phyloP scores from a whole-genome alignment of 2,113 vertebrate genomes.

The Meriones unguiculatus region DNA sequence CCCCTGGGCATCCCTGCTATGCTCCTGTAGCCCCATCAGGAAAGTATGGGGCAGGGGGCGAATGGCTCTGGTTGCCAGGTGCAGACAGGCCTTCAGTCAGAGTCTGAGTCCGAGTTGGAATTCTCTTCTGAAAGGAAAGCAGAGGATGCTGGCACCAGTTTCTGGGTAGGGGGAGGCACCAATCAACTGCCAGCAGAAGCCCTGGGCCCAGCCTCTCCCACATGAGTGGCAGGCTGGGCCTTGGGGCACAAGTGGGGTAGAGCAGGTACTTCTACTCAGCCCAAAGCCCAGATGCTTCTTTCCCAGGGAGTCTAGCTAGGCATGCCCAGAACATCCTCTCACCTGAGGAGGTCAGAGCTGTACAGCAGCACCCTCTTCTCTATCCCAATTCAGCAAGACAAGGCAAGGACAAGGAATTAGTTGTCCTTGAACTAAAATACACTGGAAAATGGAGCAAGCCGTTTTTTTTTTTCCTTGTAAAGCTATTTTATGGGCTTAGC shows the following conservation, averaged over 20 bases:
- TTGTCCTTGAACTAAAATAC: slow-evolving; percentile 22
- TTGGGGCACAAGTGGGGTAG: not conserved
- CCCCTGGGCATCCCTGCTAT: not conserved
- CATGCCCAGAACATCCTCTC: no score
- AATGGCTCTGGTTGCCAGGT: not conserved
- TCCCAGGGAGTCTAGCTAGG: not conserved
- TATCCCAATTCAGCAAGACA: not conserved
- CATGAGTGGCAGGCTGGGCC: not conserved
- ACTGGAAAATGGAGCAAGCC: not conserved
- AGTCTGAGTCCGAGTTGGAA: slow-evolving; percentile 91
- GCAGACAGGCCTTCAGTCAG: slow-evolving; percentile 87
- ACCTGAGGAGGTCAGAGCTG: not conserved
- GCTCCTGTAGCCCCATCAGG: not conserved
- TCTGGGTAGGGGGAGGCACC: not conserved
- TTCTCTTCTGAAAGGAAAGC: slow-evolving; percentile 88
- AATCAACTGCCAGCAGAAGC: not conserved
- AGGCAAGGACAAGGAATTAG: not conserved
- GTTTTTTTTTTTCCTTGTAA: not conserved
- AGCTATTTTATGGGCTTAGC: not conserved
- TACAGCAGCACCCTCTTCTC: not conserved
- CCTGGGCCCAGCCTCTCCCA: not conserved
- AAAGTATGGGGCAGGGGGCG: not conserved
- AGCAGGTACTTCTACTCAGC: no score
- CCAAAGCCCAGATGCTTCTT: not conserved
- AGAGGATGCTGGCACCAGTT: not conserved